Conservation (phyloP, 1,140 invertebrate genomes). For the Drosophila aff. region DNA sequence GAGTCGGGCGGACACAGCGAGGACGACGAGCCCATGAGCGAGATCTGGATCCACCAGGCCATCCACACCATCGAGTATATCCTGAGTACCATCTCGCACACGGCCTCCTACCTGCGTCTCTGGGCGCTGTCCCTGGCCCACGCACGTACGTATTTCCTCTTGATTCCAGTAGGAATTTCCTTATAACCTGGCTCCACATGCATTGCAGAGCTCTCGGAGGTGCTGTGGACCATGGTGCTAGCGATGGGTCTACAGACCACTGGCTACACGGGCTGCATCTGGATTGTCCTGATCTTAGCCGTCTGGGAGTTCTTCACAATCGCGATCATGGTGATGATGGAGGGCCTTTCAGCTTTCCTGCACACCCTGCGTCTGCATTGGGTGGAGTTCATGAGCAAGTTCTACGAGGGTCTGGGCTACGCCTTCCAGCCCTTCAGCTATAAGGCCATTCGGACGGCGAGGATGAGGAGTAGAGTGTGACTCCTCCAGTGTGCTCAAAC, state of each 20-base stretch:
- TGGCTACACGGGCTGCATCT: slow-evolving; percentile 64
- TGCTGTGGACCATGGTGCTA: slow-evolving; percentile 95
- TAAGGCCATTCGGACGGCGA: slow-evolving; percentile 91
- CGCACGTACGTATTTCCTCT: slow-evolving; percentile 89
- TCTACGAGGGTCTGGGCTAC: slow-evolving; percentile 95
- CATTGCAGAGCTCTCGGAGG: slow-evolving; percentile 94
- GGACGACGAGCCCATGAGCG: slow-evolving; percentile 89
- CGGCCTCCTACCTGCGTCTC: slow-evolving; percentile 97
- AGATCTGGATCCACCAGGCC: slow-evolving; percentile 95
- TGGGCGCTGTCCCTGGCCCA: slow-evolving; percentile 98
- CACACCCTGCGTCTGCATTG: slow-evolving; percentile 99
- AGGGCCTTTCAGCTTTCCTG: slow-evolving; percentile 98
- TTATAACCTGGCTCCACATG: background rate
- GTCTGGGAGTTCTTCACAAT: slow-evolving; percentile 96
- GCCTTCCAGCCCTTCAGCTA: slow-evolving; percentile 97
- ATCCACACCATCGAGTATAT: slow-evolving; percentile 99
- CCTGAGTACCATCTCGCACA: slow-evolving; percentile 97
- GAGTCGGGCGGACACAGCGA: slow-evolving; percentile 85
- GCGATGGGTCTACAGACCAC: slow-evolving; percentile 61
- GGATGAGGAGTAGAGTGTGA: slow-evolving; percentile 75
- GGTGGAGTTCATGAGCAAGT: slow-evolving; percentile 99
- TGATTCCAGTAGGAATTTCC: background rate
- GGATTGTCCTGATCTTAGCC: slow-evolving; percentile 92
- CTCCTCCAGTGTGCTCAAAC: slow-evolving; percentile 11
- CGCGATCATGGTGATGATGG: slow-evolving; percentile 98